Evolutionary conservation across 2,797 vertebrate genomes (phyloP).

Genomic region (Microcaecilia unicolor): DNA sequence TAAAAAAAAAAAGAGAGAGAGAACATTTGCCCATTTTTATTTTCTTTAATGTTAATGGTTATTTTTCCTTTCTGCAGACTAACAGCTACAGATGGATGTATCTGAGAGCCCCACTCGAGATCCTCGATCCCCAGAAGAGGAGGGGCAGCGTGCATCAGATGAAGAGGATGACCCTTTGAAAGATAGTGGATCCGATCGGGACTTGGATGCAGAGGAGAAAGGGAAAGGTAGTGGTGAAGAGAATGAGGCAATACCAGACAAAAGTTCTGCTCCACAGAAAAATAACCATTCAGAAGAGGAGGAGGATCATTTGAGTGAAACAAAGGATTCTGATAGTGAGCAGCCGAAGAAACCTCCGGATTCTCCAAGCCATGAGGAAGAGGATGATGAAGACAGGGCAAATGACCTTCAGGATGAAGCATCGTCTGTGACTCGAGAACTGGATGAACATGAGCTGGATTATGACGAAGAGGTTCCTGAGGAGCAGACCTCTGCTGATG

Average conservation of each 20-base stretch:
- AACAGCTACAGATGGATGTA: slow-evolving; percentile 75
- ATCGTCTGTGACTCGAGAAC: slow-evolving; percentile 79
- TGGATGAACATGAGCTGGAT: slow-evolving; percentile 93
- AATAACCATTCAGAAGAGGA: slow-evolving; percentile 50
- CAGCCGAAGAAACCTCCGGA: slow-evolving; percentile 30
- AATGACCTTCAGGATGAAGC: slow-evolving; percentile 81
- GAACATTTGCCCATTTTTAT: too few species aligned
- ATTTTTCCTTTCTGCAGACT: slow-evolving; percentile 31
- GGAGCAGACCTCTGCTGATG: slow-evolving; percentile 62
- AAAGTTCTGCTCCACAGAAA: slow-evolving; percentile 10
- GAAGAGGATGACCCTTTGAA: slow-evolving; percentile 74
- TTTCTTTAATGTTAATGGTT: background rate
- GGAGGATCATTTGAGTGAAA: slow-evolving; percentile 51
- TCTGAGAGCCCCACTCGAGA: slow-evolving; percentile 82
- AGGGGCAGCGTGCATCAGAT: slow-evolving; percentile 65
- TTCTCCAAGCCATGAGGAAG: slow-evolving; percentile 24
- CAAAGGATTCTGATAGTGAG: slow-evolving; percentile 66
- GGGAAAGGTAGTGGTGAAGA: slow-evolving; percentile 34
- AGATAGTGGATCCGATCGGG: slow-evolving; percentile 55
- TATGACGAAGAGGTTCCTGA: slow-evolving; percentile 96
- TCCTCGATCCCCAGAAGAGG: slow-evolving; percentile 75
- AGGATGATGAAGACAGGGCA: slow-evolving; percentile 40
- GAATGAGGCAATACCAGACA: slow-evolving; percentile 30
- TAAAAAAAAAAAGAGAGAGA: too few species aligned
- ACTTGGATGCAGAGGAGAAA: slow-evolving; percentile 48